Base-by-base conservation (phyloP, 2,888 invertebrate genomes). In the Petrolisthes manimaculis region DNA sequence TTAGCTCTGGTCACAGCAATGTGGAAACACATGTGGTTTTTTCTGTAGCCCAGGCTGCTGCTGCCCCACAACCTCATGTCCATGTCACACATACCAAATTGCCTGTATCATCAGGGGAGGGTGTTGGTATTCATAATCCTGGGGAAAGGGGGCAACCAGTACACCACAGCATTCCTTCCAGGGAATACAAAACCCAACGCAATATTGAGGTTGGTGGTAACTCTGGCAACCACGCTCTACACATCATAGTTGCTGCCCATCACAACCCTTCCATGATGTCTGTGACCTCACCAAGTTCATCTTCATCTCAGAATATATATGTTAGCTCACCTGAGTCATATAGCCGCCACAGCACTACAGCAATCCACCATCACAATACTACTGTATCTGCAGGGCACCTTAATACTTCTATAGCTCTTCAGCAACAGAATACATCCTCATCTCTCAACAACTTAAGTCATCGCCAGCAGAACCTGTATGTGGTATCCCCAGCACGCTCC, bases 391-490 rank as follows among this genome's bases (percentile, higher is more conserved):
- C 14, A n/a, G 21, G 71, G 6, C 71, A 71, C 21, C 21, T n/a
- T 21, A 71, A 21, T 21, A 71, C 14, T 21, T n/a, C 14, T n/a
- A 14, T n/a, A 21, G 71, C 71, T 14, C 71, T n/a, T 71, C 71
- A n/a, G 14, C 71, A 71, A 18, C n/a, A 8, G 6, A 71, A 6
- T n/a, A 71, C 71, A 14, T 21, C 71, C 21, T 21, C 71, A 21
- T 21, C 14, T 21, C 67, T 61, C 71, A 71, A 14, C 71, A 37
- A 37, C 37, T 37, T 37, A 37, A 37, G 37, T 37, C 37, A 71
- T 24, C 82, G 53, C 18, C 84, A 84, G 24, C 88, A 88, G 74
- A 84, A 77, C 55, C 21, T 88, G 74, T 88, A 88, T 82, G 80
- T 84, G 14, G 80, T 81, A 9, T 81, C 88, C 61, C 88, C 88